phyloP scores from a whole-genome alignment of 64 coral and sea anemone species.

The Astreopora myriophthalma region DNA sequence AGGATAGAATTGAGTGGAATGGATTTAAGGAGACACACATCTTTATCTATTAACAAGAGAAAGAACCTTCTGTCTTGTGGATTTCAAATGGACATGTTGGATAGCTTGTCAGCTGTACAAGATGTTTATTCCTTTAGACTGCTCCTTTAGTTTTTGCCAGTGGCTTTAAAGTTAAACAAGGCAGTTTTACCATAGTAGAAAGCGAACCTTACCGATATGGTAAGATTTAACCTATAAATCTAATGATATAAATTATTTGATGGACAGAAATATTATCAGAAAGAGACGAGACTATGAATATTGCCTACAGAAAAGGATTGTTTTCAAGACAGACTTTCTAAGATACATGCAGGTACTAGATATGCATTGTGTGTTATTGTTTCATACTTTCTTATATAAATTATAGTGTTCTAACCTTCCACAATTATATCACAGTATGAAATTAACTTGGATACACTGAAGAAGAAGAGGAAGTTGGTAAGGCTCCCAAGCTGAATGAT shows the following conservation, averaged over 20 bases:
- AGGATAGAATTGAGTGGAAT: too few species aligned
- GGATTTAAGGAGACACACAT: too few species aligned
- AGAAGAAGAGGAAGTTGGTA: slow-evolving; percentile 90
- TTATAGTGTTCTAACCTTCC: background rate
- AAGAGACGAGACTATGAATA: slow-evolving; percentile 96
- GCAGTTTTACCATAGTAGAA: background rate
- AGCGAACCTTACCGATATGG: background rate
- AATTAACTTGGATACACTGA: slow-evolving; percentile 80
- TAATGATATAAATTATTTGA: background rate
- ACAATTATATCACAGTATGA: slow-evolving; percentile 78
- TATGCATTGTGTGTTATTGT: background rate
- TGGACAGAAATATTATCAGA: slow-evolving; percentile 77
- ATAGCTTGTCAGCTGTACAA: too few species aligned
- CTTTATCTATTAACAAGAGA: too few species aligned
- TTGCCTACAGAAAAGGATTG: slow-evolving; percentile 76
- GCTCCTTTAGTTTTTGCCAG: too few species aligned
- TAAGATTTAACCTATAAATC: background rate
- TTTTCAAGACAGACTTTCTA: slow-evolving; percentile 86
- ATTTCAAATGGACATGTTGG: too few species aligned
- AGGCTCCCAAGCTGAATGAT: background rate
- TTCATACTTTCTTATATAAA: background rate
- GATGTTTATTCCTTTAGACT: too few species aligned
- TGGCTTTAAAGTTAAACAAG: too few species aligned
- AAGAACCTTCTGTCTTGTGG: too few species aligned
- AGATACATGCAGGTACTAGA: slow-evolving; percentile 88